Base-by-base conservation (phyloP, 1,140 invertebrate genomes). In the Sipha flava region DNA sequence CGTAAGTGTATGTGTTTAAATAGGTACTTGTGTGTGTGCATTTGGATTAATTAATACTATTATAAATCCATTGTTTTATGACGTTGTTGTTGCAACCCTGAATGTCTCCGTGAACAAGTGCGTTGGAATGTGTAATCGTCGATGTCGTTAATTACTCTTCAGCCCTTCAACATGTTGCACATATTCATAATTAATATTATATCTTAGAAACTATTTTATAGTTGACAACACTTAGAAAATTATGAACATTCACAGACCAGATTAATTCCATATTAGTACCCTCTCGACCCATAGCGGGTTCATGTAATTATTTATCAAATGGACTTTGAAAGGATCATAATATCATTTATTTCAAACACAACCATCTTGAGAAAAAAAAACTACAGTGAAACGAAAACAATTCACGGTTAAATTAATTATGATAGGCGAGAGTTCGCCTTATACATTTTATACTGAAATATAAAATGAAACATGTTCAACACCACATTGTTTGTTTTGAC, bases 121-220 rank as follows among this genome's bases (percentile, higher is more conserved):
- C 40, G 14, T 45, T 14, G 66, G 66, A 47, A 70, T 70, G 66
- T 47, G 37, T n/a, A n/a, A n/a, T 26, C 66, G 37, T 26, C 64
- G 40, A 45, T 26, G 26, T 12, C n/a, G n/a, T 70, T 29, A 70
- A 47, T 45, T 23, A 45, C 66, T 21, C 66, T 16, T 6, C 66
- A 70, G 40, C 66, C 66, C 66, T 70, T 47, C 43, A 29, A 47
- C 26, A 23, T 18, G 40, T 40, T 40, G 37, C 10, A 66, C 62
- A 68, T 26, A 45, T 45, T 68, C 43, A 18, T 68, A 70, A 70
- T 70, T 70, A 70, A 47, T 70, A 70, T 9, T 47, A n/a, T 29
- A 23, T 47, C 40, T 70, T 70, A 29, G 40, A 70, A 68, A 47
- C 47, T 6, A 29, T 7, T 29, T 23, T 26, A 0, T 45, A 29